Conservation (phyloP, 1,140 invertebrate genomes). For the Microplitis demolitor region DNA sequence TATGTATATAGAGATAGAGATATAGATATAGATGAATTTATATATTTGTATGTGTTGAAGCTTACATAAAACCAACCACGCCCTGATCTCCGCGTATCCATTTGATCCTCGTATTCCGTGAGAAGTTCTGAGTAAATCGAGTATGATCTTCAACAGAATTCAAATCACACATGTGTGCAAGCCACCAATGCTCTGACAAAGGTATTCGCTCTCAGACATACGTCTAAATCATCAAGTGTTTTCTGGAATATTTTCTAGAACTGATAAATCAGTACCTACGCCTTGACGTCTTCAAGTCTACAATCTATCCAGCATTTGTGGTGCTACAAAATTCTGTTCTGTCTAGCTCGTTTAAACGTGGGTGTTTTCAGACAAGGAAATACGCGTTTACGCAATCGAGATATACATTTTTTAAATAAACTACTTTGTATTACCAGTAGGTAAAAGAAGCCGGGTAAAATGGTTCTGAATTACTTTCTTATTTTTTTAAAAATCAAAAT, state of each 20-base stretch:
- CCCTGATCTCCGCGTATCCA: slow-evolving; percentile 33
- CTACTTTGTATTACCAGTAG: no score
- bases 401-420: neutral
- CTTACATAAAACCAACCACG: slow-evolving; percentile 51
- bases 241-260: slow-evolving; percentile 6
- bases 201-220: no score
- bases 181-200: neutral
- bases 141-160: slow-evolving; percentile 28
- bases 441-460: no score
- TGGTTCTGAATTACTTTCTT: no score
- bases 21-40: no score
- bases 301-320: neutral
- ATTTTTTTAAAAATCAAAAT: no score
- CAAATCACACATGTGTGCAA: no score
- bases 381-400: no score
- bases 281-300: slow-evolving; percentile 27
- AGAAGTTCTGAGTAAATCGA: neutral
- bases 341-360: no score
- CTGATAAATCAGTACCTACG: slow-evolving; percentile 17
- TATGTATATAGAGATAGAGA: no score
- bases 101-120: slow-evolving; percentile 10
- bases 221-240: slow-evolving; percentile 15
- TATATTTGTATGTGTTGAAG: slow-evolving; percentile 14
- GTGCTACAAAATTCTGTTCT: no score
- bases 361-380: no score